Base-by-base conservation (phyloP, 2,797 vertebrate species). In the Melopsittacus undulatus region DNA sequence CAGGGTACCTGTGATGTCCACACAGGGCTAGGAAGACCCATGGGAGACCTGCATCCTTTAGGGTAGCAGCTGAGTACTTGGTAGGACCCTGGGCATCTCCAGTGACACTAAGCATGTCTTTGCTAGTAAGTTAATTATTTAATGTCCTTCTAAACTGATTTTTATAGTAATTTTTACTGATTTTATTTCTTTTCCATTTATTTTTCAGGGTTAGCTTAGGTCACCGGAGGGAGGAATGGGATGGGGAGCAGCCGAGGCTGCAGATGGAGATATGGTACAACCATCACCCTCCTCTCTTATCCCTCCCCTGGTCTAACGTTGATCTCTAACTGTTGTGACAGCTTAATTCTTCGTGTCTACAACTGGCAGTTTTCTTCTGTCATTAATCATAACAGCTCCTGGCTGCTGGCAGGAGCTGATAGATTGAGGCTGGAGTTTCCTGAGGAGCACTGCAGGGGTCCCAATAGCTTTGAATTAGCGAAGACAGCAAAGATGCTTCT, bases 401-500 rank as follows among this genome's bases (percentile, higher is more conserved):
- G 15, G 45, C 62, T 81, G 93, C 83, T 95, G 94, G 83, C 54
- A 92, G 18, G 83, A 85, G 69, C 76, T 92, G 91, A 94, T 91
- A 94, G 89, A 75, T 49, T 3, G 19, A 90, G 69, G n/a, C 38
- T 81, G 80, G 76, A 88, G 66, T 62, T 90, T 91, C 89, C 85
- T 84, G 80, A 89, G 87, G 74, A 77, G 40, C 73, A 64, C 52
- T 85, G 52, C 24, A 13, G 68, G n/a, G 24, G 49, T 73, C 29
- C 36, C 52, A 52, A 79, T 59, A 36, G 13, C 63, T 85, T 69
- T 48, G 20, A 85, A 56, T 74, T 32, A 69, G 38, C 49, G 40
- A 45, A 83, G 42, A 19, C 7, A 15, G 27, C 30, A 45, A 32
- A 93, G 92, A 83, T 1, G 4, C 38, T 79, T 46, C 70, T 59